Conservation (phyloP, 2,888 invertebrate species). For the Microchrysa polita region DNA sequence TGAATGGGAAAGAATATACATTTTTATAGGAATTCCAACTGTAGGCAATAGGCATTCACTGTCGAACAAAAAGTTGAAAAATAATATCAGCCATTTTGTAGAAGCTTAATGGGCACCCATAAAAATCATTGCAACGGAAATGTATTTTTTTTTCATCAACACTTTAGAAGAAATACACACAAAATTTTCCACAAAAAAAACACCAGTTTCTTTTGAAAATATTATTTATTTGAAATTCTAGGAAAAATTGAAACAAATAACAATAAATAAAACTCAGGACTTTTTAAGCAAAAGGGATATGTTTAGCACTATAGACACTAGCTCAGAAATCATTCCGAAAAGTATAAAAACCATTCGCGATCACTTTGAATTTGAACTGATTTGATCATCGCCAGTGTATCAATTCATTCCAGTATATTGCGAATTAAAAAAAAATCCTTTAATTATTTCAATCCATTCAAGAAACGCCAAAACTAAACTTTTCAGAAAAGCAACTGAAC, state of each 20-base stretch:
- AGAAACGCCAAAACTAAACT: slow-evolving; percentile 32
- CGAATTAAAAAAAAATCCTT: too few relatives aligned
- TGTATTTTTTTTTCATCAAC: neutral
- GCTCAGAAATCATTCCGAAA: neutral
- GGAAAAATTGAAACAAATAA: neutral
- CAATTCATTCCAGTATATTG: too few relatives aligned
- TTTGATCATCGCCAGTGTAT: too few relatives aligned
- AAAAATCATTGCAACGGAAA: neutral
- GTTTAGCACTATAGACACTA: too few relatives aligned
- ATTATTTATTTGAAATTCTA: neutral
- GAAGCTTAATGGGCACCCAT: neutral
- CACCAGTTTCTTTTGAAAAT: neutral
- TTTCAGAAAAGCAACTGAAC: slow-evolving; percentile 36
- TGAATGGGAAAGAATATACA: too few relatives aligned
- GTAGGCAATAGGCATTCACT: too few relatives aligned
- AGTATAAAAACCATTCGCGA: neutral
- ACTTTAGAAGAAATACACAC: too few relatives aligned
- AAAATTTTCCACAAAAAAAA: too few relatives aligned
- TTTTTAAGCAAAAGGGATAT: neutral
- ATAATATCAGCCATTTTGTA: slow-evolving; percentile 31
- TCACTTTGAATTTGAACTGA: too few relatives aligned
- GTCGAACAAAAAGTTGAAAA: neutral
- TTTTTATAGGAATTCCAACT: too few relatives aligned
- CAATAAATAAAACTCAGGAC: neutral
- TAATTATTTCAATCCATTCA: slow-evolving; percentile 2